Evolutionary conservation across 2,888 invertebrate genomes (phyloP), one percentile per base, ranked within the genome.

Genomic region (Clunio marinus): DNA sequence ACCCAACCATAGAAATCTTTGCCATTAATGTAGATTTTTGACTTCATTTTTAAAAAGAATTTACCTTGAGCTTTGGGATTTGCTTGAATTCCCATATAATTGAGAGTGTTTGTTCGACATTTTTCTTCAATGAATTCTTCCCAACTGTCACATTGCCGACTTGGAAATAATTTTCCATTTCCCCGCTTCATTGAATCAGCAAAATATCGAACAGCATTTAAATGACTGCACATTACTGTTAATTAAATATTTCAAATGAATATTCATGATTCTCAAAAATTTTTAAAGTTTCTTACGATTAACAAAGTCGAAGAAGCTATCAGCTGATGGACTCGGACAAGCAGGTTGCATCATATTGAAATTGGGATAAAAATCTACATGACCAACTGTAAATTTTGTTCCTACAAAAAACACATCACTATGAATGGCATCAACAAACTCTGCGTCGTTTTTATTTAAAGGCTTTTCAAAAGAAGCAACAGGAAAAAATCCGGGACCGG

Each of bases 151-250:
- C 66, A 66, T 22, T 35, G 15, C 3, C 17, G 1, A 13, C 45
- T 25, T 15, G 66, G 51, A 45, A 32, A 66, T 20, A 32, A 5
- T 45, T 66, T 45, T 7, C 35, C 28, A 27, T 32, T 5, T 25
- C 28, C 28, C 8, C 46, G 66, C 17, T 20, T 20, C 1, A 66
- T 4, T 2, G 66, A 4, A 13, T 51, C 55, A 8, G 32, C 22
- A 20, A 17, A 66, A 35, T 66, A 66, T 13, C 55, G 66, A 8
- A 55, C 22, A 2, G 66, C 66, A 28, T 55, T 55, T 17, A 55
- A 55, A 20, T 66, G 66, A 25, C 66, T 66, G 32, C 66, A 66
- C 66, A 66, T 66, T 13, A 20, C 66, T 66, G 13, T n/a, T 10
- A 37, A 37, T 1, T 3, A 22, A 41, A 59, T 28, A 5, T 17